These are phyloP conservation scores for Onychomys arenicola DNA, from an alignment of 2,797 vertebrate species.

Conservation along the genomic window DNA sequence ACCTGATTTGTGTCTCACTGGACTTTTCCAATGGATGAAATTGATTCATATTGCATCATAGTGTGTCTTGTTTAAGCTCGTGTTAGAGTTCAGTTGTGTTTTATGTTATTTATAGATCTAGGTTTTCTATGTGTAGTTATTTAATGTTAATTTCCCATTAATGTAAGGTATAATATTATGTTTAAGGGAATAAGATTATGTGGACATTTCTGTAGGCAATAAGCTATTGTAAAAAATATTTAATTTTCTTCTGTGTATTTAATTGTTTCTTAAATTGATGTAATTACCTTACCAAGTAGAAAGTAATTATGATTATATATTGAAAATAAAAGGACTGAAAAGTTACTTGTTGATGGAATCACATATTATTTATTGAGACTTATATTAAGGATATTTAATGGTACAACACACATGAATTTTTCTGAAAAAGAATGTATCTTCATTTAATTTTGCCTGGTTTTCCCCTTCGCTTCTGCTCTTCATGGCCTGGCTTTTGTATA, in stretches of 20 bases:
- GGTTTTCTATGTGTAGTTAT: conserved; percentile 70
- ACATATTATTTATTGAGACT: not conserved
- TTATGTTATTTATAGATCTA: conserved; percentile 79
- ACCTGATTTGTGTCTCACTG: conserved; percentile 54
- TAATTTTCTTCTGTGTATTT: conserved; percentile 52
- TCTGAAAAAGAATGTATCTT: not conserved
- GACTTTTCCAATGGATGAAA: conserved; percentile 67
- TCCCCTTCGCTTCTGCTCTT: not conserved
- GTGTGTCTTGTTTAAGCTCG: conserved; percentile 85
- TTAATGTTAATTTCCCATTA: conserved; percentile 72
- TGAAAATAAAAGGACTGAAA: conserved; percentile 64
- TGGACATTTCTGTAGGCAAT: conserved; percentile 13
- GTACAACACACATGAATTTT: not conserved
- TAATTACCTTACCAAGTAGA: conserved; percentile 40
- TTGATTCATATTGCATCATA: conserved; percentile 87
- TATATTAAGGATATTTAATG: not conserved
- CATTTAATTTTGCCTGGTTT: not conserved
- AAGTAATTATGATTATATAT: not conserved
- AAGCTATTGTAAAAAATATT: conserved; percentile 60
- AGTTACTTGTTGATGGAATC: conserved; percentile 14
- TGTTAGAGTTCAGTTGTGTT: conserved; percentile 68
- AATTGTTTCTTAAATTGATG: conserved; percentile 35
- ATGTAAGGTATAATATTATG: not conserved
- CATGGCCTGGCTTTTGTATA: not conserved
- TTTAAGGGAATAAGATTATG: conserved; percentile 11